A percentile compares a stretch with the other conserved stretches of the same genome.
Conservation (phyloP, 2,113 vertebrate genomes). For the Rhea pennata region DNA sequence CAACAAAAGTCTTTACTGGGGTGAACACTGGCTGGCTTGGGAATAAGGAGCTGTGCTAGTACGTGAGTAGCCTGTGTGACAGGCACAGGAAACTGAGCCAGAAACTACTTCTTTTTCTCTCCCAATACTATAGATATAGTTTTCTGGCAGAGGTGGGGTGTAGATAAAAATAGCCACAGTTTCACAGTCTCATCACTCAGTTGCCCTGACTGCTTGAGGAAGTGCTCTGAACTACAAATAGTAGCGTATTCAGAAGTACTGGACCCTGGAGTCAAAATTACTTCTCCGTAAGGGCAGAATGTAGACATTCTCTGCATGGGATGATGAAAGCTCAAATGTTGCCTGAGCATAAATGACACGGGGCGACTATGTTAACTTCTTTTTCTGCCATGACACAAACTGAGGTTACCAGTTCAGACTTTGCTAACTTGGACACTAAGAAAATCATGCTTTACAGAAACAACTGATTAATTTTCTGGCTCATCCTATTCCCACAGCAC, state of each 20-base stretch:
- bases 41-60: neutral
- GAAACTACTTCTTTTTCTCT: neutral
- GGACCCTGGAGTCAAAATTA: neutral
- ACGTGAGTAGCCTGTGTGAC: neutral
- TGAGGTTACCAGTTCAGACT: neutral
- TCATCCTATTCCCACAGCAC: neutral
- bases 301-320: neutral
- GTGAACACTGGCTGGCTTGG: neutral
- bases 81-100: neutral
- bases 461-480: neutral
- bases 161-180: neutral
- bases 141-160: neutral
- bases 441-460: neutral
- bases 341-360: neutral
- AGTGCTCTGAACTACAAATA: neutral
- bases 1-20: neutral
- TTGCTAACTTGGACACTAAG: neutral
- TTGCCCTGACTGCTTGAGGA: neutral
- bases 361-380: neutral
- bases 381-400: neutral
- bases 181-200: neutral
- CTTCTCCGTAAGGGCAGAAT: neutral
- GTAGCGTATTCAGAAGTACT: neutral
- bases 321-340: neutral
- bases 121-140: neutral